Conservation (phyloP, 2,113 vertebrate species). For the Ploceus nigricollis region DNA sequence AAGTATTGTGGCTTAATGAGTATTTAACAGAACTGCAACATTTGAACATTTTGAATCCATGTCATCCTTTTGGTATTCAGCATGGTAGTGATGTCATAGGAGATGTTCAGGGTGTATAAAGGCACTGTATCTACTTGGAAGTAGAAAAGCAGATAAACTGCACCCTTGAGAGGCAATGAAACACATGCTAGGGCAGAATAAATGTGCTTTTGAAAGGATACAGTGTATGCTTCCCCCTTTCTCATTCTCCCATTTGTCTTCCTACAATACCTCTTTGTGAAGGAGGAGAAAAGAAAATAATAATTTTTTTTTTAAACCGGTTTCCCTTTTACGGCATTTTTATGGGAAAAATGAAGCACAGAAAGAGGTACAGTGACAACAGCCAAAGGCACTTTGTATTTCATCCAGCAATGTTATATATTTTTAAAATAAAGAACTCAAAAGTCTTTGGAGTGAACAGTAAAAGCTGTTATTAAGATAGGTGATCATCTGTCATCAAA, state of each 20-base stretch:
- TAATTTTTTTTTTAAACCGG: neutral
- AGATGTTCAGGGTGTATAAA: neutral
- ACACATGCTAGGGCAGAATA: neutral
- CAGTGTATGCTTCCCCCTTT: neutral
- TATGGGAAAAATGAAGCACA: neutral
- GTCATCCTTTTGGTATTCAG: neutral
- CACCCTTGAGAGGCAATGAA: neutral
- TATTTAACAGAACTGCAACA: neutral
- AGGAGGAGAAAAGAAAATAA: neutral
- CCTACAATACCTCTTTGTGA: neutral
- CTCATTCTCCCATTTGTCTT: neutral
- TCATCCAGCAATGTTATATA: neutral
- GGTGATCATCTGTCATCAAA: neutral
- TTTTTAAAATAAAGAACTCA: neutral
- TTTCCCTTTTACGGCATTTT: neutral
- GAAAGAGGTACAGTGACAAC: neutral
- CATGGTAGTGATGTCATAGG: neutral
- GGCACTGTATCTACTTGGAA: neutral
- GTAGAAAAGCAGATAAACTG: constrained; percentile 5
- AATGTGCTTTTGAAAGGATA: neutral
- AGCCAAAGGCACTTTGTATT: neutral
- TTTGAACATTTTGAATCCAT: neutral
- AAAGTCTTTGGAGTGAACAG: neutral
- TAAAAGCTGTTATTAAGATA: neutral
- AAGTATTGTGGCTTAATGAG: neutral